Evolutionary conservation across 2,888 invertebrate species (phyloP).

Genomic region (Cataglyphis rosenhaueri): DNA sequence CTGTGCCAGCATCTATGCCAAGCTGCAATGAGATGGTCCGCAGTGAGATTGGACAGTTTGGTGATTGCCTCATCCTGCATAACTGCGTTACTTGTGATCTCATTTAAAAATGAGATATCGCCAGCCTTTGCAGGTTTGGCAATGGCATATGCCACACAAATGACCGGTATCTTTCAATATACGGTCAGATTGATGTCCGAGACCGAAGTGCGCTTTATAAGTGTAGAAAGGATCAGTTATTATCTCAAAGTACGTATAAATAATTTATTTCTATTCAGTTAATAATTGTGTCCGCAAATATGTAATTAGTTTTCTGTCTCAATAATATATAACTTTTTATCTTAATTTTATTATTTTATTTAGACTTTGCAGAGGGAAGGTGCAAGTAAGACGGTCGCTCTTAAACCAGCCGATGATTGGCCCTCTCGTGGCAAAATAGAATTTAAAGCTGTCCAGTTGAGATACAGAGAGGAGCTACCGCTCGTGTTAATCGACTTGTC

Average conservation of each 20-base stretch:
- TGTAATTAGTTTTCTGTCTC: neutral
- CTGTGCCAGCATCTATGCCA: slow-evolving; percentile 86
- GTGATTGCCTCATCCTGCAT: slow-evolving; percentile 84
- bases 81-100: slow-evolving; percentile 86
- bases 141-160: slow-evolving; percentile 87
- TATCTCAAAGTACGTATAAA: slow-evolving; percentile 80
- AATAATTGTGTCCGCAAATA: slow-evolving; percentile 59
- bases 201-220: slow-evolving; percentile 86
- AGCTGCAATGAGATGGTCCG: slow-evolving; percentile 85
- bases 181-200: slow-evolving; percentile 86
- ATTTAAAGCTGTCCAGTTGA: slow-evolving; percentile 86
- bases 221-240: slow-evolving; percentile 85
- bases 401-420: slow-evolving; percentile 85
- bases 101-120: slow-evolving; percentile 84
- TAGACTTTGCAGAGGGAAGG: slow-evolving; percentile 76
- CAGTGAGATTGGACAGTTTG: slow-evolving; percentile 78
- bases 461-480: slow-evolving; percentile 85
- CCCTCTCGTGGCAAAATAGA: slow-evolving; percentile 86
- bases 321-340: neutral
- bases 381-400: slow-evolving; percentile 54
- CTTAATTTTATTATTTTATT: slow-evolving; percentile 49
- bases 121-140: slow-evolving; percentile 88
- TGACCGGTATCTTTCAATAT: slow-evolving; percentile 87
- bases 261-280: neutral
- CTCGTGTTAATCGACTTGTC: slow-evolving; percentile 87